phyloP scores from a whole-genome alignment of 2,113 vertebrate species.

The Cochlearius cochlearius region DNA sequence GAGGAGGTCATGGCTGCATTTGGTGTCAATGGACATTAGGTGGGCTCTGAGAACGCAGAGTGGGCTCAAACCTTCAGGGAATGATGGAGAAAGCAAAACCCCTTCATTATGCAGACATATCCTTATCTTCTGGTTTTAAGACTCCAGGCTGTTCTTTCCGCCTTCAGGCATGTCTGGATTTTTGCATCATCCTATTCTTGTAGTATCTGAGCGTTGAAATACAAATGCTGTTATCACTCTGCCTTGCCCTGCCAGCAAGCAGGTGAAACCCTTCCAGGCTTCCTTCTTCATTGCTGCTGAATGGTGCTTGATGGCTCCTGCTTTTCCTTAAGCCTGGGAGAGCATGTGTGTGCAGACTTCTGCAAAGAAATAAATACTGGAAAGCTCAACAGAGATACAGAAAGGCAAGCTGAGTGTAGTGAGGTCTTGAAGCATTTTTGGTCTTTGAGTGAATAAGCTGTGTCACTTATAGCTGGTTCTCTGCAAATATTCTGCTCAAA shows the following conservation, averaged over 20 bases:
- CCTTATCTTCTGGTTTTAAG: not conserved
- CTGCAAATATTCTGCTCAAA: not conserved
- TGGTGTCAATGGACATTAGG: fast-evolving
- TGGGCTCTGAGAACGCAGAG: not conserved
- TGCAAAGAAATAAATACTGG: not conserved
- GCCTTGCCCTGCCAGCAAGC: not conserved
- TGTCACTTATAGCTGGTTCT: fast-evolving
- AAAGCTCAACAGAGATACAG: not conserved
- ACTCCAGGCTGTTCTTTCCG: not conserved
- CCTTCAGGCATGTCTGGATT: not conserved
- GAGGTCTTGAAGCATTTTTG: not conserved
- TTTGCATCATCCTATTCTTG: not conserved
- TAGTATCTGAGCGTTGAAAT: not conserved
- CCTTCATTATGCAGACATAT: not conserved
- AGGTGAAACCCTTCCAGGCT: not conserved
- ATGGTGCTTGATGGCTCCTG: not conserved
- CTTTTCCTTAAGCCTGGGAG: not conserved
- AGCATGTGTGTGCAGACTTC: not conserved
- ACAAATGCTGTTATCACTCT: not conserved
- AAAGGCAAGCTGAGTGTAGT: fast-evolving
- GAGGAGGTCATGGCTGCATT: not conserved
- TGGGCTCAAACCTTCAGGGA: not conserved
- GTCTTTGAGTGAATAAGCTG: not conserved
- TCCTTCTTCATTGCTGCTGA: not conserved
- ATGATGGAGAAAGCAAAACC: not conserved